Evolutionary conservation across 1,140 invertebrate species (phyloP), one percentile per base, ranked within the genome.

Genomic region (Ceratosolen solmsi): DNA sequence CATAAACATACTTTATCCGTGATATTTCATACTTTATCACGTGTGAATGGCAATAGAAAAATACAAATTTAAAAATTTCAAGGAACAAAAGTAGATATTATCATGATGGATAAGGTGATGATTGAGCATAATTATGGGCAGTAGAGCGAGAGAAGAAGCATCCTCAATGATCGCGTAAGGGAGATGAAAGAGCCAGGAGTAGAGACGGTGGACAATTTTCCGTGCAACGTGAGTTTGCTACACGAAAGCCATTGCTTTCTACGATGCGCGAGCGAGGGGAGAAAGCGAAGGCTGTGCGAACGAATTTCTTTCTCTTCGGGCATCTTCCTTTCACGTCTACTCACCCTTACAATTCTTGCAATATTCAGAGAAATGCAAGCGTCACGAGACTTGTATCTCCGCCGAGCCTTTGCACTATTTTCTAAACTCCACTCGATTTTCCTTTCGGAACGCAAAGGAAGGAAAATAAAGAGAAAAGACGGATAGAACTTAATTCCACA

Each of bases 121-220:
- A n/a, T n/a, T n/a, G n/a, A n/a, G n/a, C n/a, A n/a, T n/a, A n/a
- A n/a, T n/a, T n/a, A n/a, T n/a, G n/a, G n/a, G n/a, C n/a, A n/a
- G n/a, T n/a, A n/a, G n/a, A n/a, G n/a, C n/a, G n/a, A n/a, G n/a
- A n/a, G n/a, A n/a, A n/a, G n/a, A n/a, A n/a, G n/a, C n/a, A n/a
- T n/a, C n/a, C n/a, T n/a, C n/a, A n/a, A n/a, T n/a, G n/a, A n/a
- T n/a, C n/a, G n/a, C n/a, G n/a, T n/a, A n/a, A n/a, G n/a, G n/a
- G 41, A 46, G 41, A 46, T 46, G 5, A 46, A 46, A 46, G 41
- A 13, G 41, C 41, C 5, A n/a, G 30, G 30, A 17, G n/a, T 20
- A 30, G 3, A 63, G 56, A 76, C 36, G 56, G 41, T 68, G 60
- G 68, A 63, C 27, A 77, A 77, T 77, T 77, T 49, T 77, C 27